Base-by-base conservation (phyloP, 2,113 vertebrate species). In the Casuarius casuarius region DNA sequence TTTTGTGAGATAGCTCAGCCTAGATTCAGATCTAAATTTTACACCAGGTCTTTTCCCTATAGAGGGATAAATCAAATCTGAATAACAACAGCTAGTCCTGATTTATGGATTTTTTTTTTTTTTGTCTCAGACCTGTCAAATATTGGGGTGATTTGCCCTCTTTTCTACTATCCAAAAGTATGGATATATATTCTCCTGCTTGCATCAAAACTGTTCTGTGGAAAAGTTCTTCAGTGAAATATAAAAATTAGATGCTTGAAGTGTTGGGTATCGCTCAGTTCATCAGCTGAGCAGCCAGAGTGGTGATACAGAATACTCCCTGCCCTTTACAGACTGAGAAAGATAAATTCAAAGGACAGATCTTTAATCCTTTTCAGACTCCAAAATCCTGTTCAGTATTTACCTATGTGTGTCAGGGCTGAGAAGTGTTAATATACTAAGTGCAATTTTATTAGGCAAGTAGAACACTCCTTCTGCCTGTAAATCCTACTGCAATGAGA, bases 361-460 rank as follows among this genome's bases (percentile, higher is more conserved):
- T 70, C 15, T 49, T 78, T 79, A 81, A 83, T 73, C 61, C 14
- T 67, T 63, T 91, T 92, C 40, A 70, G 71, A 67, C 38, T 86
- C 54, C 13, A 59, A 95, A 92, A 72, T 84, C 40, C 19, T 84
- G 33, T 61, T 83, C 40, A 26, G 11, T 85, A 93, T 90, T 95
- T 91, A 94, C 59, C 74, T 54, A 19, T 67, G 59, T 91, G 21
- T 62, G 42, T 85, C 63, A 89, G 71, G 40, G 16, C 26, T 44
- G 46, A 74, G 46, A 92, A 92, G 14, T 44, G 77, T 83, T 91
- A 92, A 81, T 44, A 90, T 78, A 74, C 17, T 85, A 89, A 95
- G 76, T 80, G 84, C 10, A 87, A 56, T 95, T 96, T 96, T 96
- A 93, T 80, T 83, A 95, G 77, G 49, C 63, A 94, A 91, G 58